These are phyloP conservation scores for Rhyacophila brunnea DNA, from an alignment of 1,140 invertebrate species.

Conservation along the genomic window DNA sequence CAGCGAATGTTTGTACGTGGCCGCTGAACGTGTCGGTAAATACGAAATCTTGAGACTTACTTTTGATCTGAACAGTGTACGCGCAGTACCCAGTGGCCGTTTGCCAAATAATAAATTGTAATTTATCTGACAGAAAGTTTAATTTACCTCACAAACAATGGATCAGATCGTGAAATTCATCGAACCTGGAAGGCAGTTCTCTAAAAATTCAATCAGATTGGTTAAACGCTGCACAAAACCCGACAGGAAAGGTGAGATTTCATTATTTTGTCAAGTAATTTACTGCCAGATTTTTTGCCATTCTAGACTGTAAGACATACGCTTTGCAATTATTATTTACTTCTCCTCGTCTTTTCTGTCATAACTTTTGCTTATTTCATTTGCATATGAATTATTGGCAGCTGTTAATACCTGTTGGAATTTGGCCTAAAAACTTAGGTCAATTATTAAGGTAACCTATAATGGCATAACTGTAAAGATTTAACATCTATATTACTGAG, in stretches of 20 bases:
- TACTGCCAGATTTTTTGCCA: too few relatives aligned
- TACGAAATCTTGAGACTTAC: slow-evolving; percentile 3
- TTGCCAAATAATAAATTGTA: slow-evolving; percentile 10
- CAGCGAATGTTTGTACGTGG: slow-evolving; percentile 28
- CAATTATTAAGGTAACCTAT: too few relatives aligned
- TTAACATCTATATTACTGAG: too few relatives aligned
- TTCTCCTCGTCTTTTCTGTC: too few relatives aligned
- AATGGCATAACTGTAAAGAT: too few relatives aligned
- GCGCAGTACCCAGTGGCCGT: slow-evolving; percentile 9
- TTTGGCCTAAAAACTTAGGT: too few relatives aligned
- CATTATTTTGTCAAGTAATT: background rate
- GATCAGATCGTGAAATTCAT: slow-evolving; percentile 95
- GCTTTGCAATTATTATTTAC: too few relatives aligned
- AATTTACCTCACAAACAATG: slow-evolving; percentile 63
- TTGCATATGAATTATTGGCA: too few relatives aligned
- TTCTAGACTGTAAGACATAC: too few relatives aligned
- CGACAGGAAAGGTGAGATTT: slow-evolving; percentile 87
- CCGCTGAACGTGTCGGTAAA: slow-evolving; percentile 7
- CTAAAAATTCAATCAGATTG: slow-evolving; percentile 95
- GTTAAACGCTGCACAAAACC: slow-evolving; percentile 99
- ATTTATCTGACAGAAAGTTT: slow-evolving; percentile 5
- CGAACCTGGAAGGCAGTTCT: slow-evolving; percentile 93
- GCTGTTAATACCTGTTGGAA: too few relatives aligned
- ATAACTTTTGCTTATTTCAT: too few relatives aligned
- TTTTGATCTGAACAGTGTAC: background rate